A percentile compares a stretch with the other conserved stretches of the same genome.
phyloP scores from a whole-genome alignment of 1,140 invertebrate species.

The Drosophila oshimai region DNA sequence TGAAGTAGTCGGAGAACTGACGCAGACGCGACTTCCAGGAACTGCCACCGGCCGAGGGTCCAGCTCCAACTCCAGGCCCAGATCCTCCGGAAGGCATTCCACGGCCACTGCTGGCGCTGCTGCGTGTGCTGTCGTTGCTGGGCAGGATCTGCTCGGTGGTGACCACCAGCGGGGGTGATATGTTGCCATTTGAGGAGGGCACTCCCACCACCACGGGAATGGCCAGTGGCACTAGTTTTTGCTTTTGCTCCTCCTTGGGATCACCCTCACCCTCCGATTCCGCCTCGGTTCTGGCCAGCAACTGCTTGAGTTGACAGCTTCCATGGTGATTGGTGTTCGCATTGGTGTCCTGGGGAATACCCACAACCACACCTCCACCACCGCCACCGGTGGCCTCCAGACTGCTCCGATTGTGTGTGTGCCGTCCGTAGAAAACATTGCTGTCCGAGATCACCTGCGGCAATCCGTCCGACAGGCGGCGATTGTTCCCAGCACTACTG shows the following conservation, averaged over 20 bases:
- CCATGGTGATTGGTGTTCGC: conserved; percentile 55
- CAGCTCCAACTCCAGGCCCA: not conserved
- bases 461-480: conserved; percentile 77
- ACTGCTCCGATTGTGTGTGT: conserved; percentile 67
- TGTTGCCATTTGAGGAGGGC: conserved; percentile 55
- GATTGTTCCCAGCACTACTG: conserved; percentile 69
- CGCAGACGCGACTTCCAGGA: conserved; percentile 73
- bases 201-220: not conserved
- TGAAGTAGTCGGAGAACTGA: conserved; percentile 80
- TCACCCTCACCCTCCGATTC: conserved; percentile 15
- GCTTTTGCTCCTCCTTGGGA: not conserved
- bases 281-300: conserved; percentile 25
- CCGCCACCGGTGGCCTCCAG: conserved; percentile 22
- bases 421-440: conserved; percentile 80
- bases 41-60: conserved; percentile 26
- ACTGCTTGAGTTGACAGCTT: conserved; percentile 27
- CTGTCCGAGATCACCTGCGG: conserved; percentile 82
- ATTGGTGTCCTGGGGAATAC: conserved; percentile 55
- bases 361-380: not conserved
- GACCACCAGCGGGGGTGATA: conserved; percentile 39
- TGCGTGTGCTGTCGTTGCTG: conserved; percentile 54
- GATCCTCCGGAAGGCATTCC: not conserved
- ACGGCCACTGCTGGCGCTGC: conserved; percentile 22
- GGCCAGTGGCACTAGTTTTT: conserved; percentile 4
- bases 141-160: conserved; percentile 27